Base-by-base conservation (phyloP, 2,797 vertebrate genomes). In the Pseudochirops cupreus region DNA sequence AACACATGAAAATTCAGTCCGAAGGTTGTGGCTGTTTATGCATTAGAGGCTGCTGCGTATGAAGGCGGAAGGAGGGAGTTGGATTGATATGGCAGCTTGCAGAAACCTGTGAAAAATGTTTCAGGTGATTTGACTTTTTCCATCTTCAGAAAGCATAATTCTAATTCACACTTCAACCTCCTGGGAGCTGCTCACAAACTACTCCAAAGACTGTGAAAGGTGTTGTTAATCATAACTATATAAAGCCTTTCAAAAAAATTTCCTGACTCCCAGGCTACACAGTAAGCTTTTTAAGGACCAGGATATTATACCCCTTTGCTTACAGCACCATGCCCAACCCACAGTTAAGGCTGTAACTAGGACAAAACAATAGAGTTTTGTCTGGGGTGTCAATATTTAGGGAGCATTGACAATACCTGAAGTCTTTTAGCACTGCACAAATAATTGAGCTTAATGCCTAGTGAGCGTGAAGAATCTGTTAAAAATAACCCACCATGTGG, bases 21-120 rank as follows among this genome's bases (percentile, higher is more conserved):
- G 95, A 97, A 92, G 6, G 56, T 90, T 2, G 21, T 10, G 2
- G n/a, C n/a, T 6, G 1, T 1, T 24, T 92, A 29, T 29, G 2
- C 46, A 52, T 0, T 0, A 0, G 18, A 93, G 91, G 59, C 82
- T 1, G 29, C 0, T 2, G 6, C 31, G 6, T 3, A 13, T 52
- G n/a, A 55, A 46, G 16, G 21, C 92, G 21, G 82, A 31, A 39
- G 46, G 58, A 0, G 7, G 93, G 56, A 91, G 39, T 1, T 39
- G 53, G 46, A 55, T 82, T 56, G 29, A 56, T 0, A 56, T 13
- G 13, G 39, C 57, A 55, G 39, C 94, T 56, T 33, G n/a, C 90
- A 14, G 90, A 39, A 31, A 56, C 10, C 1, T 1, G 33, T 18
- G 4, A 31, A 55, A 90, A 91, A 50, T 29, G 14, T 4, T 33